Percentiles rank a stretch among this genome's conserved stretches.
Evolutionary conservation across 2,113 vertebrate genomes (phyloP).

Genomic region (Lichenostomus cassidix): DNA sequence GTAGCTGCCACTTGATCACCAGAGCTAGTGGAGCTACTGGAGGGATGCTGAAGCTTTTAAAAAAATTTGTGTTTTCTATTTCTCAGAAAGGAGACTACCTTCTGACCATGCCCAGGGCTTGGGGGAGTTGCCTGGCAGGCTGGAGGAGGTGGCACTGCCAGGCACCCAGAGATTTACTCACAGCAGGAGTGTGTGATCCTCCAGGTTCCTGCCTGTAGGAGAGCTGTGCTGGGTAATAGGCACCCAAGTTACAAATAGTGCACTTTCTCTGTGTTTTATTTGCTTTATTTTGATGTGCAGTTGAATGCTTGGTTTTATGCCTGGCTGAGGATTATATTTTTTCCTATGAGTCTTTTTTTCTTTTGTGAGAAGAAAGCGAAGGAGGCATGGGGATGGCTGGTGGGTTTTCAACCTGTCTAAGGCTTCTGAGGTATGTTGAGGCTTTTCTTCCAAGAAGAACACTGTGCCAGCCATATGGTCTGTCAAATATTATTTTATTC

Average conservation of each 20-base stretch:
- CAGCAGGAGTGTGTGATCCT: neutral
- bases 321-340: neutral
- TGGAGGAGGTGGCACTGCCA: neutral
- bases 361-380: neutral
- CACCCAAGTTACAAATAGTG: neutral
- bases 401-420: neutral
- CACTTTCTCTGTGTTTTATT: neutral
- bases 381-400: neutral
- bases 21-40: neutral
- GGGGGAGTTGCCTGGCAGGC: neutral
- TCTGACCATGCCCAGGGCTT: neutral
- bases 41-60: neutral
- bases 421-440: neutral
- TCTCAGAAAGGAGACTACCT: neutral
- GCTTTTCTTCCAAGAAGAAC: constrained; percentile 1
- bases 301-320: neutral
- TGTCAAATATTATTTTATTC: neutral
- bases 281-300: neutral
- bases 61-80: neutral
- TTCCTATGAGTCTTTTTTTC: neutral
- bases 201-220: neutral
- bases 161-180: neutral
- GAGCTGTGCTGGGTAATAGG: neutral
- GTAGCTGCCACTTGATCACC: neutral
- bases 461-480: neutral